These are phyloP conservation scores for Zaprionus bogoriensis DNA, from an alignment of 2,888 invertebrate species.

Conservation along the genomic window DNA sequence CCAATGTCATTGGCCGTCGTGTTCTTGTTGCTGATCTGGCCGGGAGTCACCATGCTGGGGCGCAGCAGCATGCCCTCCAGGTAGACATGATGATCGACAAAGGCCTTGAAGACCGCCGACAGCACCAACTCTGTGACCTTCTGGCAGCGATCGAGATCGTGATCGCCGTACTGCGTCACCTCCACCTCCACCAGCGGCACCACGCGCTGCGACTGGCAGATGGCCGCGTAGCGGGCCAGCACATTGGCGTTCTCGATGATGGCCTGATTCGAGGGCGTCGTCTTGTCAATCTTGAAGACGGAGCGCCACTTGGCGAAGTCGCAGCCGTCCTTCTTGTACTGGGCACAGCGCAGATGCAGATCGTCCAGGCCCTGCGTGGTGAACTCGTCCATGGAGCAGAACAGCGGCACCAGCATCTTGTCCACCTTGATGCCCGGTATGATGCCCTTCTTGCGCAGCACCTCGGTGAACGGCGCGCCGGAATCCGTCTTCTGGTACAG, in stretches of 20 bases:
- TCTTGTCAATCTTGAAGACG: conserved; percentile 94
- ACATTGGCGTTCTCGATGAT: conserved; percentile 98
- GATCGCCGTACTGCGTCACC: conserved; percentile 97
- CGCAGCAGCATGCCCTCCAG: conserved; percentile 98
- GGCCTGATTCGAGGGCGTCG: conserved; percentile 94
- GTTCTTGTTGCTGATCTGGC: conserved; percentile 90
- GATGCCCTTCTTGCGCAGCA: conserved; percentile 93
- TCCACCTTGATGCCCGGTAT: conserved; percentile 99
- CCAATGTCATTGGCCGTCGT: conserved; percentile 93
- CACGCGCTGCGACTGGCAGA: conserved; percentile 96
- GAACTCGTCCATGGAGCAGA: conserved; percentile 96
- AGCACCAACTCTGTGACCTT: conserved; percentile 97
- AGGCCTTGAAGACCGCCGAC: conserved; percentile 96
- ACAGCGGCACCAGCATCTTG: conserved; percentile 95
- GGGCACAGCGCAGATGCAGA: conserved; percentile 94
- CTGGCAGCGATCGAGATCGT: conserved; percentile 95
- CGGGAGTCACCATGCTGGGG: conserved; percentile 99
- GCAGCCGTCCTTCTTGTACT: conserved; percentile 98
- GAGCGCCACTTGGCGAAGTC: conserved; percentile 99
- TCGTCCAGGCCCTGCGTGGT: conserved; percentile 99
- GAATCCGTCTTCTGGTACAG: conserved; percentile 97
- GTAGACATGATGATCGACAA: conserved; percentile 98
- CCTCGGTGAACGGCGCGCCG: conserved; percentile 90
- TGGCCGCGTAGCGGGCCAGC: conserved; percentile 96
- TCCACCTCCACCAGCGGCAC: conserved; percentile 99